Percentiles rank a stretch among this genome's conserved stretches.
These are phyloP conservation scores for Pollenia amentaria DNA, from an alignment of 2,888 invertebrate genomes.

Conservation along the genomic window DNA sequence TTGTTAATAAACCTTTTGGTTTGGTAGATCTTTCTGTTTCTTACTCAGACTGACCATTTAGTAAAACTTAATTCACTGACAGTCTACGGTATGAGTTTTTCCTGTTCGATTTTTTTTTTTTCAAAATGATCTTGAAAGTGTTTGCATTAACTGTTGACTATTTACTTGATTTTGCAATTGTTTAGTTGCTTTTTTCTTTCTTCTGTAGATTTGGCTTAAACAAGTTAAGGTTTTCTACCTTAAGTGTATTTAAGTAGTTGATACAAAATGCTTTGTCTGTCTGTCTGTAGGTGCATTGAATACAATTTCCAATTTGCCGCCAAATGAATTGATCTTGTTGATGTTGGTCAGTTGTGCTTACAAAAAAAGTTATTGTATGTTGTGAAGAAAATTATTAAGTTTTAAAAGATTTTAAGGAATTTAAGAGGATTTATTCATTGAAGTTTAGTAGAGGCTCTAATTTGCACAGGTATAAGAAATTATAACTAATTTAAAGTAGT, in stretches of 20 bases:
- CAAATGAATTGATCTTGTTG: slow-evolving; percentile 66
- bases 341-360: slow-evolving; percentile 58
- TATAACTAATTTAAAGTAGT: too few species aligned
- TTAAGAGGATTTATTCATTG: too few species aligned
- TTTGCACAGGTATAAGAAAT: not conserved
- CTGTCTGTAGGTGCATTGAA: slow-evolving; percentile 24
- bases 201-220: slow-evolving; percentile 51
- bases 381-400: not conserved
- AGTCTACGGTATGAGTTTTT: slow-evolving; percentile 5
- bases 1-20: slow-evolving; percentile 55
- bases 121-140: slow-evolving; percentile 58
- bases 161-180: slow-evolving; percentile 52
- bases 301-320: slow-evolving; percentile 62
- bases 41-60: slow-evolving; percentile 53
- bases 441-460: too few species aligned
- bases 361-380: not conserved
- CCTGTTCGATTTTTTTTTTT: not conserved
- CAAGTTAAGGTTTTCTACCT: slow-evolving; percentile 51
- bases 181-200: slow-evolving; percentile 35
- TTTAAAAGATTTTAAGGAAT: too few species aligned
- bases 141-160: slow-evolving; percentile 65
- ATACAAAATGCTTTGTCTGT: not conserved
- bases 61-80: slow-evolving; percentile 66
- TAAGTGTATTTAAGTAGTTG: slow-evolving; percentile 46
- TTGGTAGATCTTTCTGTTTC: slow-evolving; percentile 1